A percentile compares a stretch with the other conserved stretches of the same genome.
Conservation (phyloP, 2,113 vertebrate species). For the Trachemys scripta region DNA sequence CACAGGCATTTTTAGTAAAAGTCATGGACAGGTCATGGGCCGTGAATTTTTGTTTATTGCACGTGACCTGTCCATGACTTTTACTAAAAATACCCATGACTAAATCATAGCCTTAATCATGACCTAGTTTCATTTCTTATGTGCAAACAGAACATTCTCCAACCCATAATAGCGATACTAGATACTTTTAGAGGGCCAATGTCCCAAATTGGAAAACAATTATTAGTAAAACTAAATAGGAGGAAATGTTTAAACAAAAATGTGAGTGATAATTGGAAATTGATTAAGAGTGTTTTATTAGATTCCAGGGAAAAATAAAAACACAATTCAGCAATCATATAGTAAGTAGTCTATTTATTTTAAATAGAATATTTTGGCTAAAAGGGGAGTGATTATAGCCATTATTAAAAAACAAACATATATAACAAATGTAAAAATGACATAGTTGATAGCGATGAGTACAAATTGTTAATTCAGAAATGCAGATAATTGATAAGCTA, state of each 20-base stretch:
- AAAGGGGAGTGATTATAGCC: not conserved
- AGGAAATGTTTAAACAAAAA: not conserved
- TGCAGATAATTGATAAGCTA: not conserved
- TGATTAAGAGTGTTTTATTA: not conserved
- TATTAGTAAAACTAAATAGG: not conserved
- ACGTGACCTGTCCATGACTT: too few relatives aligned
- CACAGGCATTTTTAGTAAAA: too few relatives aligned
- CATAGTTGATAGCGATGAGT: not conserved
- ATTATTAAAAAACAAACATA: not conserved
- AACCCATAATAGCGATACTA: not conserved
- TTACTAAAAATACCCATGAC: too few relatives aligned
- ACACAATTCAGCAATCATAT: not conserved
- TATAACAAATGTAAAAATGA: not conserved
- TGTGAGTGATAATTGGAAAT: not conserved
- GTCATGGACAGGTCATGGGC: too few relatives aligned
- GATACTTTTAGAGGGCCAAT: not conserved
- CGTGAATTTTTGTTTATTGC: too few relatives aligned
- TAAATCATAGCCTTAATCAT: too few relatives aligned
- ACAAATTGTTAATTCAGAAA: not conserved
- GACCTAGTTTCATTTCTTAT: not conserved
- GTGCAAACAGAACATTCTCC: not conserved
- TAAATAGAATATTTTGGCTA: not conserved
- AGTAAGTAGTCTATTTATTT: not conserved
- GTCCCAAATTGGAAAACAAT: not conserved
- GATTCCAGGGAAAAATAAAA: not conserved